A percentile compares a stretch with the other conserved stretches of the same genome.
Conservation (phyloP, 2,888 invertebrate species). For the Synergus gifuensis region DNA sequence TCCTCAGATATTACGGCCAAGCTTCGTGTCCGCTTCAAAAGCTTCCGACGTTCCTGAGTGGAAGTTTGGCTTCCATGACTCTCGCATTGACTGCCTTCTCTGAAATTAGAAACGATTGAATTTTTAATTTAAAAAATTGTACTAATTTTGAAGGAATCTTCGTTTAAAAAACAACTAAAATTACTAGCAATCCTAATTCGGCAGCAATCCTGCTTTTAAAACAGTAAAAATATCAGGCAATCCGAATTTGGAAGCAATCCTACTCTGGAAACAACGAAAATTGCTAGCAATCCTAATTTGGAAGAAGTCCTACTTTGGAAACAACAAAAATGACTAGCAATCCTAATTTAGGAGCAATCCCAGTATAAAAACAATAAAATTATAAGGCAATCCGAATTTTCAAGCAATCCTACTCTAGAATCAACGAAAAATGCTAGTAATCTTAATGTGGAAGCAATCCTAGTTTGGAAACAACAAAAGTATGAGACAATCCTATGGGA, state of each 20-base stretch:
- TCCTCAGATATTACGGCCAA: constrained; percentile 89
- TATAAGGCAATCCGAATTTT: neutral
- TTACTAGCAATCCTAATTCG: neutral
- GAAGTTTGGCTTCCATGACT: constrained; percentile 59
- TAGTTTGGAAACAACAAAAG: too few species aligned
- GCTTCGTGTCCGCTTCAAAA: constrained; percentile 84
- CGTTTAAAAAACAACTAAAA: neutral
- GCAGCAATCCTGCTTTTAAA: neutral
- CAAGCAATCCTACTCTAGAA: too few species aligned
- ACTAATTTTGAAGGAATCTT: too few species aligned
- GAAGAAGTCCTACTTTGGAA: neutral
- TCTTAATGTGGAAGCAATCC: too few species aligned
- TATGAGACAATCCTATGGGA: too few species aligned
- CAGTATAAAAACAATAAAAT: too few species aligned
- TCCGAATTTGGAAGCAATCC: neutral
- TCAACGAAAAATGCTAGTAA: too few species aligned
- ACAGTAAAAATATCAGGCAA: neutral
- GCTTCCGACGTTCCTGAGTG: constrained; percentile 72
- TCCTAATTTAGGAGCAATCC: neutral
- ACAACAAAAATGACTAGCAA: neutral
- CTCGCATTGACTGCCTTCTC: constrained; percentile 69
- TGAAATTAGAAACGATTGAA: constrained; percentile 48
- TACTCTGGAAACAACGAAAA: too few species aligned
- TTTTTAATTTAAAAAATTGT: neutral
- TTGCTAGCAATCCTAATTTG: neutral